Percentiles rank a stretch among this genome's conserved stretches.
phyloP scores from a whole-genome alignment of 2,797 vertebrate species.

The Gobionotothen gibberifrons region DNA sequence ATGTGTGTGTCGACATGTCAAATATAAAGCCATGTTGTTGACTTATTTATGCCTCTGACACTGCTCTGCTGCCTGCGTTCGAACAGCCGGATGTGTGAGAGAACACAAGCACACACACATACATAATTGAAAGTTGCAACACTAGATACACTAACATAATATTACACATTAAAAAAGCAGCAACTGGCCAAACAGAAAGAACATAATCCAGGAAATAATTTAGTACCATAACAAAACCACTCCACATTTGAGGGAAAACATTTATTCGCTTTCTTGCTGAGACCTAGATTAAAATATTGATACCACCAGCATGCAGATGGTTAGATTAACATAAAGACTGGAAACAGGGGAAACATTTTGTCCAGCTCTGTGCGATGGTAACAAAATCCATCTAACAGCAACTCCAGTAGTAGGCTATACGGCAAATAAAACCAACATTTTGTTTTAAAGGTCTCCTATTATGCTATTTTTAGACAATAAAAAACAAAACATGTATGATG shows the following conservation, averaged over 20 bases:
- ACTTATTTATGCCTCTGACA: conserved; percentile 71
- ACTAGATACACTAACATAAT: conserved; percentile 20
- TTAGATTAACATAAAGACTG: background rate
- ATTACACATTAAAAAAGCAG: conserved; percentile 21
- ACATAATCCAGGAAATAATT: background rate
- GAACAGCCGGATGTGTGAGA: conserved; percentile 63
- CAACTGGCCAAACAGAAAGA: background rate
- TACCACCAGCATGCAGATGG: background rate
- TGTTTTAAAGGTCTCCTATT: no score
- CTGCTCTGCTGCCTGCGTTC: conserved; percentile 47
- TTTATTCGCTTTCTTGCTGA: background rate
- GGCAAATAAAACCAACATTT: background rate
- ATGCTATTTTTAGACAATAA: no score
- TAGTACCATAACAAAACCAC: background rate
- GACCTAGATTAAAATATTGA: conserved; percentile 1
- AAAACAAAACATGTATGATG: no score
- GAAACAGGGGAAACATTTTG: background rate
- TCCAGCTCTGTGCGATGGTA: background rate
- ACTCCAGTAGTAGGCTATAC: background rate
- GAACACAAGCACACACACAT: conserved; percentile 45
- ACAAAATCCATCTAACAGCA: background rate
- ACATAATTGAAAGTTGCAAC: conserved; percentile 67
- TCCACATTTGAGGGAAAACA: background rate
- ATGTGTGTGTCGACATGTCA: conserved; percentile 52
- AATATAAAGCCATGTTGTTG: conserved; percentile 54